Evolutionary conservation across 2,113 vertebrate species (phyloP).

Genomic region (Cavia porcellus): DNA sequence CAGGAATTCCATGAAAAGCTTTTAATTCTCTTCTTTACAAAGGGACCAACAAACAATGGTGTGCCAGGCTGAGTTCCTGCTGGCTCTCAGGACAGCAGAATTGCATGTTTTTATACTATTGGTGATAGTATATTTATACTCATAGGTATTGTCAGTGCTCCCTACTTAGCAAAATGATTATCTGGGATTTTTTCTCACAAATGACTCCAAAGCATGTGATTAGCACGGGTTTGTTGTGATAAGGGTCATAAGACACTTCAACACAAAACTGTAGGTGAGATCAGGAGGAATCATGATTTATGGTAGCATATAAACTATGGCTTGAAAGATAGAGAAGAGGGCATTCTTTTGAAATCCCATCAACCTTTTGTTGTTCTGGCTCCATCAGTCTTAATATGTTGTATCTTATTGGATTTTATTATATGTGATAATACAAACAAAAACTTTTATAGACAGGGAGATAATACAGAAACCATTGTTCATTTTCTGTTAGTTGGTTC

Average conservation of each 20-base stretch:
- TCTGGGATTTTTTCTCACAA: not conserved
- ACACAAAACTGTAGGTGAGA: not conserved
- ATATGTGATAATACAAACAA: no score
- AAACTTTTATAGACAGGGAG: no score
- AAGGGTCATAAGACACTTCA: not conserved
- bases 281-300: not conserved
- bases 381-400: no score
- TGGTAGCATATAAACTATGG: not conserved
- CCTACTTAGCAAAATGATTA: not conserved
- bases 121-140: not conserved
- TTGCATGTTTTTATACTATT: not conserved
- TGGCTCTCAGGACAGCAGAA: fast-evolving
- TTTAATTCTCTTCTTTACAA: not conserved
- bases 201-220: not conserved
- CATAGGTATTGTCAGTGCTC: not conserved
- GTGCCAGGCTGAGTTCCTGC: not conserved
- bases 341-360: not conserved
- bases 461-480: no score
- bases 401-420: no score
- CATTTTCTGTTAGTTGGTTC: no score
- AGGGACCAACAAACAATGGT: not conserved
- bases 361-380: no score
- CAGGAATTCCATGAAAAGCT: not conserved
- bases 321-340: not conserved
- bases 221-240: not conserved